A percentile compares a stretch with the other conserved stretches of the same genome.
These are phyloP conservation scores for Pelecanoides urinatrix DNA, from an alignment of 2,113 vertebrate genomes.

Conservation along the genomic window DNA sequence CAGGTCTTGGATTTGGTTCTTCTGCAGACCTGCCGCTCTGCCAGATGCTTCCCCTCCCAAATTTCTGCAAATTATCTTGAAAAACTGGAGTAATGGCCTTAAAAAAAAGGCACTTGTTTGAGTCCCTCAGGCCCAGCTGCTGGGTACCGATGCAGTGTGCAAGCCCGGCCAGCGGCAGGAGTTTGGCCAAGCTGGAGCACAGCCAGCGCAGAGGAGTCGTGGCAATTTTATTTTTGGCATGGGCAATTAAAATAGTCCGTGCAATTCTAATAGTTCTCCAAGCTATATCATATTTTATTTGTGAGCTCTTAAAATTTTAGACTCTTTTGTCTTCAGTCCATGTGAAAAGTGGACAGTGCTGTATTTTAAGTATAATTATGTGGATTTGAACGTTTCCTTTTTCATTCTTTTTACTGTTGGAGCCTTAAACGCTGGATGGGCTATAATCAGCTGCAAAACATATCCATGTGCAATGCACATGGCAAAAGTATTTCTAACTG, in stretches of 20 bases:
- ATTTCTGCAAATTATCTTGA: not conserved
- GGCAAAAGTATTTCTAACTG: not conserved
- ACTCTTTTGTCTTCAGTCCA: not conserved
- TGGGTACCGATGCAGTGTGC: not conserved
- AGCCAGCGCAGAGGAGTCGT: not conserved
- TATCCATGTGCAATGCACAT: not conserved
- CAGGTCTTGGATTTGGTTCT: not conserved
- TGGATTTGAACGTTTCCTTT: not conserved
- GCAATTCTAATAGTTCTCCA: not conserved
- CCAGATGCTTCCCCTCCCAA: not conserved
- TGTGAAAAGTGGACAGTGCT: not conserved
- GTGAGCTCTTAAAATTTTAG: not conserved
- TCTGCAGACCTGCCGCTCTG: not conserved
- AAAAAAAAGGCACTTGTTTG: not conserved
- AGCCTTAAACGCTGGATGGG: not conserved
- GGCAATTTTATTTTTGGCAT: not conserved
- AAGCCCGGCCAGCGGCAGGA: not conserved
- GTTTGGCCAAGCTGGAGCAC: not conserved
- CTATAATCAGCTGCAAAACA: not conserved
- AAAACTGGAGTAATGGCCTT: not conserved
- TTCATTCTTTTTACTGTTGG: not conserved
- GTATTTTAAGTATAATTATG: not conserved
- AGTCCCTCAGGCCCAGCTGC: not conserved
- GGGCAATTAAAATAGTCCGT: not conserved
- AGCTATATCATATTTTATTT: not conserved